Base-by-base conservation (phyloP, 2,113 vertebrate species). In the Corythoichthys haematopterus region DNA sequence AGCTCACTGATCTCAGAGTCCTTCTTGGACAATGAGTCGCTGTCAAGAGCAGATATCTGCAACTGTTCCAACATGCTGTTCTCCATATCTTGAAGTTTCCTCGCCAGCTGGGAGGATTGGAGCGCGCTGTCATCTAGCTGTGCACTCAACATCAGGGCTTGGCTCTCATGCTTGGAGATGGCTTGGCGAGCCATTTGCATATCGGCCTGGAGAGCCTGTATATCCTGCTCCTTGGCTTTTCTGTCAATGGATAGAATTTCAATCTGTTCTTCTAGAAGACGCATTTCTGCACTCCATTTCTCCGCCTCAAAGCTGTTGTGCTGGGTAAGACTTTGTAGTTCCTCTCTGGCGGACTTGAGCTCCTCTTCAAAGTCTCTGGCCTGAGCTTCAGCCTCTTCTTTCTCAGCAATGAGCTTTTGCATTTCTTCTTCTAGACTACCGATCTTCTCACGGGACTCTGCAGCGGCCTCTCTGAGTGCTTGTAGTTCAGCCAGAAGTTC, bases 141-240 rank as follows among this genome's bases (percentile, higher is more conserved):
- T 68, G 73, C 85, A 12, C 83, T 88, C 52, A 97, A 81, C 78
- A 82, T 91, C 79, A 79, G 90, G 2, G 87, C 79, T 47, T 91
- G 77, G 14, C 68, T 15, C 7, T 90, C 90, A 80, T 95, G 92
- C 56, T 96, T 92, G 60, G 87, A 86, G 53, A 93, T 81, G 36
- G 84, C 84, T 57, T 79, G 62, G 0, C 91, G 90, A 0, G 88
- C 75, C 46, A 74, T 83, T 68, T 96, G 91, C 76, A 98, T 76
- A 58, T 96, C 93, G 16, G 83, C 87, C 57, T 95, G 92, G 60
- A 98, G 78, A 38, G 81, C 87, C 69, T 92, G 88, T 28, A 97
- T 92, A 87, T 92, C 93, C 61, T 94, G 69, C 64, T 97, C 95
- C 68, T 95, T 98, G 33, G 89, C 88, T 64, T 83, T 83, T 56